Base-by-base conservation (phyloP, 2,888 invertebrate genomes). In the Coleophora deauratella region DNA sequence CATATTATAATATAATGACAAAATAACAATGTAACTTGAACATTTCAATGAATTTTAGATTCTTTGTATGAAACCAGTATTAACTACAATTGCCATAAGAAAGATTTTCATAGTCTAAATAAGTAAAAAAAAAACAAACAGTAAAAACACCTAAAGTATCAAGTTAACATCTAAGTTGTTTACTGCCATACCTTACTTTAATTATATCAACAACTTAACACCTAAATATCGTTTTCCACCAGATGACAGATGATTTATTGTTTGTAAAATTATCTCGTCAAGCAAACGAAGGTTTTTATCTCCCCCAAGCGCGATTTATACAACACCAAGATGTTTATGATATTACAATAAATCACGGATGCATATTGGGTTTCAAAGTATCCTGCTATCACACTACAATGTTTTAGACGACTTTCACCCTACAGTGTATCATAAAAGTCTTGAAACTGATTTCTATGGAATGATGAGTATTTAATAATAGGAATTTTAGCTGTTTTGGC, bases 341-440 rank as follows among this genome's bases (percentile, higher is more conserved):
- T 74, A 77, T 79, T 77, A 73, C 77, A 75, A 82, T 85, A 84
- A 82, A 84, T 84, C 80, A 78, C 71, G 31, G 73, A 75, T 66
- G 72, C 76, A 76, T 73, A 70, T 82, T 80, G 74, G 72, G 77
- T 82, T 78, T 73, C 81, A 65, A 68, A 68, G 71, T 68, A 68
- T 62, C 68, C 71, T 72, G 66, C 9, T 66, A 62, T 62, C 68
- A 71, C 73, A 66, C 59, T 62, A 52, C 50, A 61, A 62, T 62
- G 60, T 59, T 66, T 68, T 72, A 70, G 65, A 21, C 21, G 21
- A 21, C 21, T 21, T 21, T 21, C n/a, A n/a, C n/a, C n/a, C n/a
- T n/a, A n/a, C n/a, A n/a, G n/a, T n/a, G n/a, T n/a, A n/a, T n/a
- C n/a, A n/a, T n/a, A n/a, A n/a, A n/a, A n/a, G n/a, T n/a, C n/a